Conservation (phyloP, 2,113 vertebrate species). For the Panurus biarmicus region DNA sequence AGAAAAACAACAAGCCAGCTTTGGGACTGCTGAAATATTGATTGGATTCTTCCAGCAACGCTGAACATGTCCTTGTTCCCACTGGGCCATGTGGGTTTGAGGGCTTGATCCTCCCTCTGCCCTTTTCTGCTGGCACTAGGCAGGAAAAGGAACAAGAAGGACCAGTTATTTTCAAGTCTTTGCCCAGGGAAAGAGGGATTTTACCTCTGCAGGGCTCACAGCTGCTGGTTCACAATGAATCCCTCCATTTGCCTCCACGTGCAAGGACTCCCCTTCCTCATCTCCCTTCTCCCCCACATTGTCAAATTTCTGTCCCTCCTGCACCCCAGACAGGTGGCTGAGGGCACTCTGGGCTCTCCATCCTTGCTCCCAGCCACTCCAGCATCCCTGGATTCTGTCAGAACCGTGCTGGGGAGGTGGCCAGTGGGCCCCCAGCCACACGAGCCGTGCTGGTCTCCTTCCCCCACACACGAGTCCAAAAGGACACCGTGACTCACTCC, state of each 20-base stretch:
- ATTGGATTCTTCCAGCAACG: background rate
- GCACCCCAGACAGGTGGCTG: background rate
- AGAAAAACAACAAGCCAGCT: background rate
- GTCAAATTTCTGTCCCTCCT: background rate
- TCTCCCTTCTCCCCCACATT: background rate
- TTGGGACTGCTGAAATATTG: background rate
- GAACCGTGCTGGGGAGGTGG: background rate
- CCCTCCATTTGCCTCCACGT: background rate
- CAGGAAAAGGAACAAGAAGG: background rate
- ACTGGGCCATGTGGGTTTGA: background rate
- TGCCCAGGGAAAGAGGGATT: background rate
- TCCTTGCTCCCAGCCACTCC: background rate
- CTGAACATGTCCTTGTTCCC: background rate
- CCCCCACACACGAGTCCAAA: background rate
- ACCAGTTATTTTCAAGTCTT: background rate
- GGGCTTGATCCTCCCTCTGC: background rate
- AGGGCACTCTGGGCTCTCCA: background rate
- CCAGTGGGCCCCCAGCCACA: background rate
- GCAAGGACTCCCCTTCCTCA: background rate
- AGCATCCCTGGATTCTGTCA: rapidly evolving
- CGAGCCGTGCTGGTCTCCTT: background rate
- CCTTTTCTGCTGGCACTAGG: background rate
- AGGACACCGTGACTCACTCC: slow-evolving; percentile 19
- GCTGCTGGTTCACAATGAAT: background rate
- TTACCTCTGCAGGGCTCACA: background rate